Base-by-base conservation (phyloP, 1,140 invertebrate genomes). In the Eumeta japonica region DNA sequence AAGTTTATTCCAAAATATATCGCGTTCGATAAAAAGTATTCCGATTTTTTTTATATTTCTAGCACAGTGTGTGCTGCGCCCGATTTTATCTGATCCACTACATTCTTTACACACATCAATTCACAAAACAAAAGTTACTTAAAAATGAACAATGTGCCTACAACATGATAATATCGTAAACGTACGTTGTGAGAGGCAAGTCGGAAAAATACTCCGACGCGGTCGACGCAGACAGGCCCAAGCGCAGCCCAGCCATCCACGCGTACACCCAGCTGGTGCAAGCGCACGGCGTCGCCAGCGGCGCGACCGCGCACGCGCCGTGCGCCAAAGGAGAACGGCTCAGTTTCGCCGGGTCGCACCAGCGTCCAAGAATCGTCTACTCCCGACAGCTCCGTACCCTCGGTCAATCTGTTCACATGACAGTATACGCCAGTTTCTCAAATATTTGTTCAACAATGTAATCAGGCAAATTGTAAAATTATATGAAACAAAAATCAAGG, bases 181-280 rank as follows among this genome's bases (percentile, higher is more conserved):
- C 51, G 35, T 12, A 75, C 74, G 36, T 52, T 44, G 34, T 76
- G 77, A 12, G 80, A 78, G 1, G 89, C 83, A 47, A 90, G 81
- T 36, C 95, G 75, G 63, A 97, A 98, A 68, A 90, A 98, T 11
- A 91, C 82, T 1, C 95, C 96, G 10, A 97, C 94, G 73, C 90
- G 88, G 73, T 98, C 95, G 1, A 99, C 88, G 2, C 91, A 92
- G 1, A 99, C 87, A 10, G 95, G 92, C 46, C 83, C 81, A 37
- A 92, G 83, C 20, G 88, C 77, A 34, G 83, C 82, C 93, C 94
- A 98, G 7, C 93, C 94, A 46, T 94, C 89, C 12, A 98, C 85
- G 38, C 87, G 79, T 9, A 98, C 86, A 10, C 84, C 78, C 27
- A 98, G 81, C 63, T 95, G 92, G 75, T 97, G 94, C 94, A 83